Conservation (phyloP, 53 echinoderm and acorn worm genomes). For the Holothuria leucospilota region DNA sequence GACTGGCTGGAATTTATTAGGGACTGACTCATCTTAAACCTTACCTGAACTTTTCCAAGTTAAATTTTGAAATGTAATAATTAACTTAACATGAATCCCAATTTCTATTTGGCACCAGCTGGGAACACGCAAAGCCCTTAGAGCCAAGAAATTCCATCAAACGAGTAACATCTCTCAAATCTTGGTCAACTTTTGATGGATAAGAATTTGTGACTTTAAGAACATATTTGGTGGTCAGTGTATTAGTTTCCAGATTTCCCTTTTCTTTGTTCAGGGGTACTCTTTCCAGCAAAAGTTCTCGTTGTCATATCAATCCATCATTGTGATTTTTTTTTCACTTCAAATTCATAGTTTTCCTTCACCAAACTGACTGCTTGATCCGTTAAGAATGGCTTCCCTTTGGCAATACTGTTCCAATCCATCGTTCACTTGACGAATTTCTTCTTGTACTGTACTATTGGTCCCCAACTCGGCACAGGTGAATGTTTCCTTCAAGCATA, state of each 20-base stretch:
- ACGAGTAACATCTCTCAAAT: slow-evolving; percentile 1
- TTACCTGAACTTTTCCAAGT: neutral
- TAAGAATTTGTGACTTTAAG: slow-evolving; percentile 23
- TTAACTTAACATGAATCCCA: neutral
- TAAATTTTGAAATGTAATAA: neutral
- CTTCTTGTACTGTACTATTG: no score
- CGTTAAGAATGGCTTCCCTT: slow-evolving; percentile 5
- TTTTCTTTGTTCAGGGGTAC: neutral
- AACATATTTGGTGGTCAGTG: neutral
- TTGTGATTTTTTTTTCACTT: neutral
- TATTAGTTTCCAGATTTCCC: neutral
- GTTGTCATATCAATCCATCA: slow-evolving; percentile 12
- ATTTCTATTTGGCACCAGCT: neutral
- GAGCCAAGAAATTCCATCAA: neutral
- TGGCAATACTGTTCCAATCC: no score
- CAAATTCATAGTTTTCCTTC: neutral
- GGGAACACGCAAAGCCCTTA: slow-evolving; percentile 15
- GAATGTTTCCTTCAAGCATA: no score
- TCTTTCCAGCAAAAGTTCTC: slow-evolving; percentile 5
- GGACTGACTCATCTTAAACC: neutral
- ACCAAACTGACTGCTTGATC: neutral
- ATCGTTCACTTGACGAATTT: no score
- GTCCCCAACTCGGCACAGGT: no score
- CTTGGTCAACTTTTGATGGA: neutral
- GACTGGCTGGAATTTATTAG: no score